Evolutionary conservation across 2,888 invertebrate genomes (phyloP).

Genomic region (Neoaliturus tenellus): DNA sequence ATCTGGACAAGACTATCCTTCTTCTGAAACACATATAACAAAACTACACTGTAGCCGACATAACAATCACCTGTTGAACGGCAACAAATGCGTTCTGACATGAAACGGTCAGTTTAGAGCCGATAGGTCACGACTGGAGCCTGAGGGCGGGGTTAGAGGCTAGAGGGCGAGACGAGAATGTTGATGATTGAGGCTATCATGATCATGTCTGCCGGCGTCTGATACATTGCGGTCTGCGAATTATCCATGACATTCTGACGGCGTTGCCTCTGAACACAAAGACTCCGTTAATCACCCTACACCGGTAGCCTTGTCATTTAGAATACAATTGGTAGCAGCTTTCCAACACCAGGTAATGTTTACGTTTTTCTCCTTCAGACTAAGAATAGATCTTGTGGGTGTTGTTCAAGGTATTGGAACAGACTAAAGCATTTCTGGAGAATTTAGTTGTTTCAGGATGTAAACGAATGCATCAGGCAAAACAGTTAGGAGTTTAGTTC

Average conservation of each 20-base stretch:
- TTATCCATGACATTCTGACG: not conserved
- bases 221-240: not conserved
- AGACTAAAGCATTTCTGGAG: too few species aligned
- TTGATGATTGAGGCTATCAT: not conserved
- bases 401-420: too few species aligned
- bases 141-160: not conserved
- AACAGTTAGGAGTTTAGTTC: too few species aligned
- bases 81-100: not conserved
- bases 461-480: too few species aligned
- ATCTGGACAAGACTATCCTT: too few species aligned
- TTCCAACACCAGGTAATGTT: not conserved
- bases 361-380: not conserved
- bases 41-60: too few species aligned
- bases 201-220: not conserved
- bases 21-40: too few species aligned
- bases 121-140: not conserved
- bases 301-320: not conserved
- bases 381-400: too few species aligned
- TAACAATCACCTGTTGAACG: not conserved
- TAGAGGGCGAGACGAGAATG: conserved; percentile 17
- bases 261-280: not conserved
- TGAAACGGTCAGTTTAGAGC: not conserved
- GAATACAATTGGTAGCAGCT: not conserved
- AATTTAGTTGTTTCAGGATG: too few species aligned
- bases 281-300: not conserved